A percentile compares a stretch with the other conserved stretches of the same genome.
Evolutionary conservation across 2,113 vertebrate genomes (phyloP).

Genomic region (Stigmatopora argus): DNA sequence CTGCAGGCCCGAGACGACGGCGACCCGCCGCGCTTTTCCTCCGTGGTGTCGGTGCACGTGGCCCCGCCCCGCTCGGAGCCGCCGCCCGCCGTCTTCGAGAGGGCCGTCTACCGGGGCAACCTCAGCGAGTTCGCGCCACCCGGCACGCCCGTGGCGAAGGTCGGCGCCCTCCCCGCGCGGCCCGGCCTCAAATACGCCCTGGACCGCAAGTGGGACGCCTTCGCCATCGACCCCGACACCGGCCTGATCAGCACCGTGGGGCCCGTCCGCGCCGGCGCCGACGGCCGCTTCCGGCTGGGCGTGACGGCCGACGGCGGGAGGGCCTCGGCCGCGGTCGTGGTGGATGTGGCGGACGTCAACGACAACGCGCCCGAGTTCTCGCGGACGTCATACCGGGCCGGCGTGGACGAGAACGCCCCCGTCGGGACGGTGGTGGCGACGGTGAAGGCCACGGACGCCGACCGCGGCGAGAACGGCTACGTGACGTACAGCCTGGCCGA

Average conservation of each 20-base stretch:
- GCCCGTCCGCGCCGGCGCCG: slow-evolving; percentile 75
- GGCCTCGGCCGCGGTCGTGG: slow-evolving; percentile 79
- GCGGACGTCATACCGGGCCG: slow-evolving; percentile 86
- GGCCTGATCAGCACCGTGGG: slow-evolving; percentile 87
- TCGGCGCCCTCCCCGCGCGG: slow-evolving; percentile 80
- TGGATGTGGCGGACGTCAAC: slow-evolving; percentile 84
- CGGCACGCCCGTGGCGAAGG: slow-evolving; percentile 85
- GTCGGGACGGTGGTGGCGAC: slow-evolving; percentile 79
- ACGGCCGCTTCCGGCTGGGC: slow-evolving; percentile 81
- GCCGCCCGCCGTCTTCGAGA: slow-evolving; percentile 83
- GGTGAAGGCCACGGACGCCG: slow-evolving; percentile 83
- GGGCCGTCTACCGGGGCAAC: slow-evolving; percentile 84
- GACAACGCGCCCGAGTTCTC: slow-evolving; percentile 88
- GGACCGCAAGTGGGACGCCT: slow-evolving; percentile 75
- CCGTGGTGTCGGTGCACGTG: slow-evolving; percentile 83
- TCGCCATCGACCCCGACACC: slow-evolving; percentile 82
- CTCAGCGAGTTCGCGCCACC: slow-evolving; percentile 91
- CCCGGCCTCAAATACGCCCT: slow-evolving; percentile 82
- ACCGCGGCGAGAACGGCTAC: slow-evolving; percentile 90
- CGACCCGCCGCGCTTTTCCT: slow-evolving; percentile 84
- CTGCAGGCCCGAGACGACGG: slow-evolving; percentile 97
- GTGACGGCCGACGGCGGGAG: slow-evolving; percentile 82
- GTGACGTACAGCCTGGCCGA: slow-evolving; percentile 95
- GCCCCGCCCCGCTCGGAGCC: slow-evolving; percentile 81
- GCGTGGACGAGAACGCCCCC: slow-evolving; percentile 89